Evolutionary conservation across 2,888 invertebrate genomes (phyloP), one percentile per base, ranked within the genome.

Genomic region (Nemotelus nigrinus): DNA sequence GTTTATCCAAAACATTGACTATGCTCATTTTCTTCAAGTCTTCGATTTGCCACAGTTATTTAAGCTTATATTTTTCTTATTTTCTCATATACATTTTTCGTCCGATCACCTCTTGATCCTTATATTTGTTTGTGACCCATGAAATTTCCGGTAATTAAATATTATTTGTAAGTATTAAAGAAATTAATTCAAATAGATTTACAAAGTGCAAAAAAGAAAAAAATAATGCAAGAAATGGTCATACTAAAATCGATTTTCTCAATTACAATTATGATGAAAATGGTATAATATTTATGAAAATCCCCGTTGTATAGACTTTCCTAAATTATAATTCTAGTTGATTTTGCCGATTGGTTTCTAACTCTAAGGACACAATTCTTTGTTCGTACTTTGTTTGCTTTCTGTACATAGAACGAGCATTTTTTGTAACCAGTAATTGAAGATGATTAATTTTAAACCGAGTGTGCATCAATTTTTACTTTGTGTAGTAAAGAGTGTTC

Each of bases 1-100:
- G 91, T 94, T 86, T 90, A 94, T 81, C 85, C 86, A 83, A 85
- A 86, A 83, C 86, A 87, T 86, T 87, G 86, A 87, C 86, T 85
- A 84, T 83, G 83, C 82, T 75, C 78, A 75, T 68, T 47, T 67
- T 25, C 67, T 67, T 76, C 78, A 79, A 82, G 81, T 79, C 80
- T 82, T 81, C 81, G 83, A 77, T 80, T 83, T 81, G 81, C 82
- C 81, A 81, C 82, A 58, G 79, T 83, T 81, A 82, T 83, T 81
- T 82, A 82, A 79, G 76, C 71, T 64, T 76, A 25, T 70, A 50
- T 70, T 70, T 25, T 70, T 70, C 53, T 45, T 55, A 39, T 41
- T 70, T 55, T 45, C 43, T 75, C 63, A 4, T 57, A 43, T 71
- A 53, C 41, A 5, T 57, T 72, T 72, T 47, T 39, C 10, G 6